phyloP scores from a whole-genome alignment of 92 coral and sea anemone genomes.

The Umimayanthus kanabou region DNA sequence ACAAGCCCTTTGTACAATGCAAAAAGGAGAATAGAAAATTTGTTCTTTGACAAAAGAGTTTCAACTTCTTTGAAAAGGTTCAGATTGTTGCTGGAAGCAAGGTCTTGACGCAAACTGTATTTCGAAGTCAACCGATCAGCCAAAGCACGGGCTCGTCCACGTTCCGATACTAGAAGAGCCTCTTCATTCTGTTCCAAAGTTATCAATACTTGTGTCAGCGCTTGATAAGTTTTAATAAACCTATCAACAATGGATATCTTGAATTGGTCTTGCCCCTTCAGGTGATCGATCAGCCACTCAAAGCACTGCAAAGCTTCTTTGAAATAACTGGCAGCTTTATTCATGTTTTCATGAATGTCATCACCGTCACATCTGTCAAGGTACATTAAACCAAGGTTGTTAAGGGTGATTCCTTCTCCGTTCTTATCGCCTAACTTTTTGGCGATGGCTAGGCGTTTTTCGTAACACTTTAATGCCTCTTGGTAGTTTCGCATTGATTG shows the following conservation, averaged over 20 bases:
- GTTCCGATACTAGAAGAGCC: slow-evolving; percentile 15
- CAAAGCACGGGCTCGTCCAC: slow-evolving; percentile 26
- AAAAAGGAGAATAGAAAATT: neutral
- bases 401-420: slow-evolving; percentile 3
- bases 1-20: neutral
- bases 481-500: neutral
- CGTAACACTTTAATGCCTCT: slow-evolving; percentile 24
- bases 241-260: slow-evolving; percentile 48
- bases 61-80: neutral
- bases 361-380: neutral
- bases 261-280: slow-evolving; percentile 25
- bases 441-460: slow-evolving; percentile 23
- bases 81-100: neutral
- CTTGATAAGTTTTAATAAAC: slow-evolving; percentile 23
- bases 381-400: slow-evolving; percentile 29
- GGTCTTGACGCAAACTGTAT: neutral
- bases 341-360: neutral
- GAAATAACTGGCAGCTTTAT: slow-evolving; percentile 21
- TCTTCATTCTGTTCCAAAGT: neutral
- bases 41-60: neutral
- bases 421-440: slow-evolving; percentile 16
- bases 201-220: slow-evolving; percentile 28
- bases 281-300: slow-evolving; percentile 38
- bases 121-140: neutral
- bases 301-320: slow-evolving; percentile 24